Conservation (phyloP, 2,113 vertebrate genomes). For the Pipra filicauda region DNA sequence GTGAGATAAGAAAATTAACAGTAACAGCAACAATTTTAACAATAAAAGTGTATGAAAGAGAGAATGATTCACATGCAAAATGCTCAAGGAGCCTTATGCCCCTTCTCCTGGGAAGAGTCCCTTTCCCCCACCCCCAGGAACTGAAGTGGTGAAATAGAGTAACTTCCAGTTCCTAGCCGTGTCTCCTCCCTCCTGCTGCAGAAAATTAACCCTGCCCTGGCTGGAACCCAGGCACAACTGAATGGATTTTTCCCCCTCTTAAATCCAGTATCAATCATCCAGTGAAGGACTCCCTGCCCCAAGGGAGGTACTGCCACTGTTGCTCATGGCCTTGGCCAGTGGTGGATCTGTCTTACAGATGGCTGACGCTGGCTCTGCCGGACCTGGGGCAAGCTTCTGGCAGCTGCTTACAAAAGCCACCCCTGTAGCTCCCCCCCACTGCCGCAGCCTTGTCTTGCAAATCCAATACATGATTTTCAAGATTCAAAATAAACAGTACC, state of each 20-base stretch:
- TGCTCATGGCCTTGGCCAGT: not conserved
- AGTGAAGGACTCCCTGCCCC: no score
- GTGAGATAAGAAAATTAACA: not conserved
- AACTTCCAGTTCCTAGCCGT: not conserved
- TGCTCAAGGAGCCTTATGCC: not conserved
- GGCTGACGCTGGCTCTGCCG: not conserved
- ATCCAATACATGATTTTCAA: not conserved
- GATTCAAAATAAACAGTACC: not conserved
- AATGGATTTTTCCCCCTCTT: not conserved
- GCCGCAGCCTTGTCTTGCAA: not conserved
- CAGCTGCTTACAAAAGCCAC: not conserved
- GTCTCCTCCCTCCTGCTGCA: not conserved
- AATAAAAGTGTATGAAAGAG: not conserved
- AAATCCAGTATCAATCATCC: not conserved
- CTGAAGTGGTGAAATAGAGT: not conserved
- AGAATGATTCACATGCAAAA: not conserved
- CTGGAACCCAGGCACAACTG: not conserved
- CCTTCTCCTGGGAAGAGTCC: not conserved
- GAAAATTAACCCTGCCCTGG: not conserved
- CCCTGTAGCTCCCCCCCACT: not conserved
- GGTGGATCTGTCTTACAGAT: not conserved
- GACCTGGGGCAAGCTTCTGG: not conserved
- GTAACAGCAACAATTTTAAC: not conserved
- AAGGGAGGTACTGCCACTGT: not conserved
- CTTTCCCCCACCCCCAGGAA: rapidly evolving